Conservation (phyloP, 2,797 vertebrate species). For the Jordanella pulchra region DNA sequence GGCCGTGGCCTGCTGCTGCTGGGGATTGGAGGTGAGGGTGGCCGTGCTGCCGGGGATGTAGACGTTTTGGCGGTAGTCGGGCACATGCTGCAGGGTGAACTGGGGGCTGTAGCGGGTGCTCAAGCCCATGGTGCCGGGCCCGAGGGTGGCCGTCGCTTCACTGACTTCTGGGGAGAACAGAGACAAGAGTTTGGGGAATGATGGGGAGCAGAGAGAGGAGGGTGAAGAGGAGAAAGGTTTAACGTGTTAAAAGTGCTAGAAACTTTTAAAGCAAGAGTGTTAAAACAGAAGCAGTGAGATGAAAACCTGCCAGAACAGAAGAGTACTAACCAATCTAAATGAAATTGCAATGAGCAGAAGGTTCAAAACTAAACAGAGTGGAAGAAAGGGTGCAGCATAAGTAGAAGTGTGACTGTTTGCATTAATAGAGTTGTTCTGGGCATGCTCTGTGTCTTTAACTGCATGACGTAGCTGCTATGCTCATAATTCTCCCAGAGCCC, state of each 20-base stretch:
- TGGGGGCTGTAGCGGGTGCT: constrained; percentile 94
- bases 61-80: constrained; percentile 97
- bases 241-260: constrained; percentile 57
- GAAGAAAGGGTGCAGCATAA: background rate
- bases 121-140: constrained; percentile 95
- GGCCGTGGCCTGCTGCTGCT: constrained; percentile 86
- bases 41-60: constrained; percentile 98
- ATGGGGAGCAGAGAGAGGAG: constrained; percentile 39
- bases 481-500: constrained; percentile 75
- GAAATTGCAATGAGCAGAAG: background rate
- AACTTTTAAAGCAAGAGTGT: constrained; percentile 37
- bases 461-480: constrained; percentile 69
- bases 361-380: background rate
- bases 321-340: background rate
- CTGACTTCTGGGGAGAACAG: constrained; percentile 84
- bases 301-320: constrained; percentile 8
- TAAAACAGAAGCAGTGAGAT: constrained; percentile 26
- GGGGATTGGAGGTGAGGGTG: constrained; percentile 89
- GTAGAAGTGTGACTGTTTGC: constrained; percentile 12
- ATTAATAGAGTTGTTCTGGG: constrained; percentile 35
- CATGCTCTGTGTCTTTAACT: constrained; percentile 35
- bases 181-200: constrained; percentile 49
- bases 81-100: constrained; percentile 97
- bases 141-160: constrained; percentile 88
- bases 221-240: constrained; percentile 41